Percentiles rank a stretch among this genome's conserved stretches.
Conservation (phyloP, 2,797 vertebrate species). For the Tauraco hartlaubi region DNA sequence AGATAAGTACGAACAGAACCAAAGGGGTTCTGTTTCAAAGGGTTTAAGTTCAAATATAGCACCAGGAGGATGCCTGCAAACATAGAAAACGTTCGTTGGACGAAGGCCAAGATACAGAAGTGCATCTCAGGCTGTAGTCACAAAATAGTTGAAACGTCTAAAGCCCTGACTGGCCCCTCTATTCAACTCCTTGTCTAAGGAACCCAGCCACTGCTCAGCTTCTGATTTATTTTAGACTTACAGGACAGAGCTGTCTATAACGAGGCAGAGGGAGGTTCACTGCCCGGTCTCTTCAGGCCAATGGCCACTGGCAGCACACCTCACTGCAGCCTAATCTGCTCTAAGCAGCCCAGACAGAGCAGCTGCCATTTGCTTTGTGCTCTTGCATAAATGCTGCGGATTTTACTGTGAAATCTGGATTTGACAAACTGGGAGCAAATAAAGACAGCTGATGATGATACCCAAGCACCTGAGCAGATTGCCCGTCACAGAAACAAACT, state of each 20-base stretch:
- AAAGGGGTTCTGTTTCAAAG: too few species aligned
- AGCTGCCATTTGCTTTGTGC: background rate
- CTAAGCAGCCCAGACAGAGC: slow-evolving; percentile 1
- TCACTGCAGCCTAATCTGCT: background rate
- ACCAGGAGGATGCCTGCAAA: background rate
- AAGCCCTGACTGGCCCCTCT: background rate
- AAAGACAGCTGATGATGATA: background rate
- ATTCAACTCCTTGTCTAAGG: background rate
- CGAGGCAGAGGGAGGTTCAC: background rate
- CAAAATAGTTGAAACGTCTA: accelerated
- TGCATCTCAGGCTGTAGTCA: background rate
- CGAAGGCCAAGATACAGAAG: background rate
- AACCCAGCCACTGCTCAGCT: background rate
- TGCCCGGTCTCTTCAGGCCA: background rate
- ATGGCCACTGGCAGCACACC: background rate
- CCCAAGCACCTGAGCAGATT: background rate
- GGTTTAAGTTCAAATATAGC: background rate
- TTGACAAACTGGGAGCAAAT: background rate
- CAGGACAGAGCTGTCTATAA: background rate
- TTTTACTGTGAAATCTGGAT: background rate
- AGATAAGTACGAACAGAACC: background rate
- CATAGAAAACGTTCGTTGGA: background rate
- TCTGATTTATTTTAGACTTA: background rate
- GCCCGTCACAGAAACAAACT: background rate
- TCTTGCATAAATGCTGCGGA: background rate